A percentile compares a stretch with the other conserved stretches of the same genome.
Conservation (phyloP, 2,888 invertebrate species). For the Meganola albula region DNA sequence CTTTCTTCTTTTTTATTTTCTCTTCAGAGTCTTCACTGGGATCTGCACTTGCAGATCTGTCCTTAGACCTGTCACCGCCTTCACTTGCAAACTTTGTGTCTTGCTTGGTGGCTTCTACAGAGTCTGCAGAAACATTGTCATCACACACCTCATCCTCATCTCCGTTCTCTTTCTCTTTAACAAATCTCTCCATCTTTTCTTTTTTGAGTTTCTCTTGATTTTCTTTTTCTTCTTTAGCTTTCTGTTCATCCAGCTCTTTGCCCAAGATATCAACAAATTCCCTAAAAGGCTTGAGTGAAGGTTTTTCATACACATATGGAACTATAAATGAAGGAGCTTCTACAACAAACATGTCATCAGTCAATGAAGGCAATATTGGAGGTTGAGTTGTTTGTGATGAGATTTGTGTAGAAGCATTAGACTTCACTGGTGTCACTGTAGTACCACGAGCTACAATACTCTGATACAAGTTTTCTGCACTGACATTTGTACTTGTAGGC, state of each 20-base stretch:
- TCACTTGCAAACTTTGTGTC: too few relatives aligned
- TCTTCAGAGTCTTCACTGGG: slow-evolving; percentile 42
- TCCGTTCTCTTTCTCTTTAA: slow-evolving; percentile 40
- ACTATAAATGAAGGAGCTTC: slow-evolving; percentile 96
- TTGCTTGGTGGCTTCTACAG: neutral
- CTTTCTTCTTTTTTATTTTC: slow-evolving; percentile 46
- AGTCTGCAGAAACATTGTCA: slow-evolving; percentile 19
- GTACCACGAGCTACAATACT: slow-evolving; percentile 62
- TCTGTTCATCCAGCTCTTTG: slow-evolving; percentile 79
- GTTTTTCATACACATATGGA: slow-evolving; percentile 95
- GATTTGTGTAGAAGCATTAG: slow-evolving; percentile 39
- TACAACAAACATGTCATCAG: slow-evolving; percentile 94
- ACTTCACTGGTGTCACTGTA: slow-evolving; percentile 57
- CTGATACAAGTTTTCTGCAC: slow-evolving; percentile 80
- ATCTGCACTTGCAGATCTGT: too few relatives aligned
- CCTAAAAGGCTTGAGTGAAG: slow-evolving; percentile 86
- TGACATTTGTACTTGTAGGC: slow-evolving; percentile 20
- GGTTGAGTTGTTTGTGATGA: slow-evolving; percentile 40
- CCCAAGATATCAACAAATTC: slow-evolving; percentile 82
- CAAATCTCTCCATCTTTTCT: slow-evolving; percentile 49
- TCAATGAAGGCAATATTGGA: slow-evolving; percentile 87
- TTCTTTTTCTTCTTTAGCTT: slow-evolving; percentile 73
- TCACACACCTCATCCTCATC: slow-evolving; percentile 44
- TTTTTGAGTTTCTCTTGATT: slow-evolving; percentile 46
- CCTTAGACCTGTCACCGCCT: neutral